These are phyloP conservation scores for Daboia siamensis DNA, from an alignment of 2,113 vertebrate genomes.

Conservation along the genomic window DNA sequence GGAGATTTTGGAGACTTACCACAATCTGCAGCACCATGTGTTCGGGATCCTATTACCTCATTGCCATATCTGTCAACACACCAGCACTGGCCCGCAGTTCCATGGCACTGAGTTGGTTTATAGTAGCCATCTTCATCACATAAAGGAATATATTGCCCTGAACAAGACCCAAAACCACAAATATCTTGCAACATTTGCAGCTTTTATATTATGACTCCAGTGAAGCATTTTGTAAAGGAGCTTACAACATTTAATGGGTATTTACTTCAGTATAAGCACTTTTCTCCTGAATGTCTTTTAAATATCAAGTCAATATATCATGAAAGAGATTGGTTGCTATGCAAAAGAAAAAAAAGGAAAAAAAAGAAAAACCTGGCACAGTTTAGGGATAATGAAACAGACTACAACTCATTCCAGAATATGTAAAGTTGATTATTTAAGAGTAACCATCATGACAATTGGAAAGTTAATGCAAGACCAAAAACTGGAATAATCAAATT, in stretches of 20 bases:
- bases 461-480: background rate
- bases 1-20: constrained; percentile 69
- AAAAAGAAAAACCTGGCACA: background rate
- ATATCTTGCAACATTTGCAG: background rate
- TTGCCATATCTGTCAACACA: constrained; percentile 97
- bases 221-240: background rate
- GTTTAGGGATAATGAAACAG: background rate
- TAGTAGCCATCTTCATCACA: constrained; percentile 96
- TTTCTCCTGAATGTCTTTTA: background rate
- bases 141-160: constrained; percentile 86
- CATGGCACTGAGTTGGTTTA: constrained; percentile 88
- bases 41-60: constrained; percentile 85
- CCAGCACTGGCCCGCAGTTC: constrained; percentile 89
- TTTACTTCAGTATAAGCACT: background rate
- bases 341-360: background rate
- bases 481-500: background rate
- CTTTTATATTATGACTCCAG: background rate
- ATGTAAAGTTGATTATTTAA: background rate
- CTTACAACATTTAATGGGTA: background rate
- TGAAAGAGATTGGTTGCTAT: background rate
- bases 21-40: constrained; percentile 79
- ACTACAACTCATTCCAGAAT: background rate
- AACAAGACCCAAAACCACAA: background rate
- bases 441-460: background rate
- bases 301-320: background rate